Evolutionary conservation across 2,797 vertebrate species (phyloP), one percentile per base, ranked within the genome.

Genomic region (Mormyrus proboscirostris): DNA sequence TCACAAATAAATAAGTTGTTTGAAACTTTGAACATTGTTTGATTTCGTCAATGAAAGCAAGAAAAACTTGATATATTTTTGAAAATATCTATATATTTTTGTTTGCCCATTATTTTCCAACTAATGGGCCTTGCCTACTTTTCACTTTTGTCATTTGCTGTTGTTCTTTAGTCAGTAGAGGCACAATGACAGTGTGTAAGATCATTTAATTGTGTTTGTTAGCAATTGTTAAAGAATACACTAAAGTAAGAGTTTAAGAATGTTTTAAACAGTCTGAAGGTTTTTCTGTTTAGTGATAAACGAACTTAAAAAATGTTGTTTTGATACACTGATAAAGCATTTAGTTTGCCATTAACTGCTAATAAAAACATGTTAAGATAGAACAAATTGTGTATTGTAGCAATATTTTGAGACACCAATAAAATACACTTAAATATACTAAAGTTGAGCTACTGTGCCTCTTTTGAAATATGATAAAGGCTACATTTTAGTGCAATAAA

Each of bases 291-390:
- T 76, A 76, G 69, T 76, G 69, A 76, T 76, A 38, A 76, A 76
- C 38, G 29, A 38, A 76, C 69, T 76, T 76, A 59, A 76, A 76
- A 76, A 10, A 76, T 76, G 69, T 12, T 76, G 69, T 76, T 76
- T 76, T 76, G 69, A 38, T 76, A 76, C 69, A 76, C 29, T 76
- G 69, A 76, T 76, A 76, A 76, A 76, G 69, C 69, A 76, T 76
- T 76, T 76, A 76, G 69, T 76, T 76, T 76, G 69, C 69, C 29
- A 76, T 76, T 14, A 76, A 76, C 29, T 76, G 69, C 69, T 76
- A 76, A 76, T 59, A 59, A 59, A 59, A 22, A 2, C 57, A 59
- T 22, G 55, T 59, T 59, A 59, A 22, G 55, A 57, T 51, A 51
- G 16, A 57, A 59, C 55, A 59, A 59, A 59, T 59, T 7, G n/a